phyloP scores from a whole-genome alignment of 2,888 invertebrate genomes.

The Eutolmus rufibarbis region DNA sequence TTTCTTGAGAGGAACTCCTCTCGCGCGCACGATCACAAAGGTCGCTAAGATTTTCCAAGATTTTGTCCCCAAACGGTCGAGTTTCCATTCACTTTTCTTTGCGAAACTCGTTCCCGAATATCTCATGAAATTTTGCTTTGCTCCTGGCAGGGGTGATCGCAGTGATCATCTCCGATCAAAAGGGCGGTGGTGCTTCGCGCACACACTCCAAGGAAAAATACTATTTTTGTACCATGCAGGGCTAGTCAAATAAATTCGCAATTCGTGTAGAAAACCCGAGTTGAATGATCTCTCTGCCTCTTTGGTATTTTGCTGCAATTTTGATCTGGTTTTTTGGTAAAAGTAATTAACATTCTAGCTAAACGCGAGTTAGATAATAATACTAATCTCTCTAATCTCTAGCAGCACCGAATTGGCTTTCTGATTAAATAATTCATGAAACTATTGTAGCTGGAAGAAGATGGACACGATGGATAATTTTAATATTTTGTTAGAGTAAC shows the following conservation, averaged over 20 bases:
- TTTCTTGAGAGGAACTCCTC: background rate
- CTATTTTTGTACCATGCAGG: background rate
- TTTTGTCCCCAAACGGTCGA: background rate
- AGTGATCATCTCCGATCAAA: background rate
- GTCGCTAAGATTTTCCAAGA: background rate
- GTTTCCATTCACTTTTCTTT: background rate
- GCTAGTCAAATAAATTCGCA: background rate
- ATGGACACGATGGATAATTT: background rate
- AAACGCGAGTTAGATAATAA: background rate
- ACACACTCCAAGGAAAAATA: background rate
- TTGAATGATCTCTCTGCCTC: background rate
- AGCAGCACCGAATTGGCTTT: background rate
- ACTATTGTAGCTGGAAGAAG: background rate
- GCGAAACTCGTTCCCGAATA: background rate
- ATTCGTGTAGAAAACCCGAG: background rate
- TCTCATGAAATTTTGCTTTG: background rate
- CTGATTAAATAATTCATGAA: background rate
- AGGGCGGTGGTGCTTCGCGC: background rate
- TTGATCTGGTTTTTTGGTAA: background rate
- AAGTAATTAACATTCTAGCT: background rate
- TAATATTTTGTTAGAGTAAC: background rate
- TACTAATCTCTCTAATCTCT: background rate
- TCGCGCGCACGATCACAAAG: background rate
- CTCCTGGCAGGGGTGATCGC: background rate
- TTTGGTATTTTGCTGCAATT: background rate